A percentile compares a stretch with the other conserved stretches of the same genome.
Conservation (phyloP, 2,797 vertebrate genomes). For the Peromyscus attwateri region DNA sequence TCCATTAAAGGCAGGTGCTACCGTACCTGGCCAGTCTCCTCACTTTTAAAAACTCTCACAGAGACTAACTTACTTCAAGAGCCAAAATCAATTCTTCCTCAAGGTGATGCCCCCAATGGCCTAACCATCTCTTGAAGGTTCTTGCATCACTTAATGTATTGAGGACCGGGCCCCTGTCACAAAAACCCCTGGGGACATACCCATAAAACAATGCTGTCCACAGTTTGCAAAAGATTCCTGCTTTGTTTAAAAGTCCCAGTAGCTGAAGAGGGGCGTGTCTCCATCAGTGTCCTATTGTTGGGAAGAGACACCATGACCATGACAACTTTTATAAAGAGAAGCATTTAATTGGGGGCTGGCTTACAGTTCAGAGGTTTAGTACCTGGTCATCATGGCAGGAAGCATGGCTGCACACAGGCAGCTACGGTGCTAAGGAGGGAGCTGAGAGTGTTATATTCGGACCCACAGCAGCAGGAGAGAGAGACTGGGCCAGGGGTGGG, state of each 20-base stretch:
- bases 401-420: not conserved
- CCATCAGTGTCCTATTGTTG: not conserved
- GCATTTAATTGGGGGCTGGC: not conserved
- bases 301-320: not conserved
- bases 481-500: not conserved
- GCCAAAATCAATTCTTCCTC: not conserved
- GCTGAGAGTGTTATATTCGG: not conserved
- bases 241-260: slow-evolving; percentile 5
- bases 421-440: not conserved
- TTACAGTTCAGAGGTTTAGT: not conserved
- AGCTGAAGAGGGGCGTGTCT: not conserved
- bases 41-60: not conserved
- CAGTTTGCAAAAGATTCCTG: not conserved
- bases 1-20: not conserved
- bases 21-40: not conserved
- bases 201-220: not conserved
- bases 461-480: not conserved
- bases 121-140: not conserved
- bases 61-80: not conserved
- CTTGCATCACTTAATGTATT: not conserved
- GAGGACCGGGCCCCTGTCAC: not conserved
- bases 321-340: not conserved
- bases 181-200: not conserved
- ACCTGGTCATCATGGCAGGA: not conserved
- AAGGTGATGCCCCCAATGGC: not conserved